These are phyloP conservation scores for Camponotus pennsylvanicus DNA, from an alignment of 1,140 invertebrate species.

Conservation along the genomic window DNA sequence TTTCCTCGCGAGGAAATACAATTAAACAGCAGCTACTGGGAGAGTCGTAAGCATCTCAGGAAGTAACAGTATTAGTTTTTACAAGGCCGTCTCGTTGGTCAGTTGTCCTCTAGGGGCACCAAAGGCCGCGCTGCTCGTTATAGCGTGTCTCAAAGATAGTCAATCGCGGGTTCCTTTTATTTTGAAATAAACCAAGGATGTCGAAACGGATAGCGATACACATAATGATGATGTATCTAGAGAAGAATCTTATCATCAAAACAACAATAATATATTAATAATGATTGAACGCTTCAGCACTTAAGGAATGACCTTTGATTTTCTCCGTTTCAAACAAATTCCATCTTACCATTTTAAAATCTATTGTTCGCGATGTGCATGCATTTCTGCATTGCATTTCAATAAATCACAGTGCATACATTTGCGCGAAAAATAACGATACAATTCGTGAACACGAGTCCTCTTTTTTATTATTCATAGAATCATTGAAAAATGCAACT, in stretches of 20 bases:
- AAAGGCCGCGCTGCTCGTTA: constrained; percentile 9
- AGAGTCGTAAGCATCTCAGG: constrained; percentile 30
- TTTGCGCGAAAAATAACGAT: neutral
- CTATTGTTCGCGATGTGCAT: neutral
- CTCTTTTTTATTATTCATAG: neutral
- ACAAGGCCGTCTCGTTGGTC: constrained; percentile 34
- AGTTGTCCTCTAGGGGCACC: constrained; percentile 7
- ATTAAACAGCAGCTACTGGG: constrained; percentile 23
- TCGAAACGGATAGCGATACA: neutral
- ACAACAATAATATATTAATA: neutral
- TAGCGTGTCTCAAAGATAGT: constrained; percentile 18
- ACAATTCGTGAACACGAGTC: neutral
- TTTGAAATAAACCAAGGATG: neutral
- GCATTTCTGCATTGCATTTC: neutral
- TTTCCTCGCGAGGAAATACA: neutral
- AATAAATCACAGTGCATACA: neutral
- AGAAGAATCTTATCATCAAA: neutral
- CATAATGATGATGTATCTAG: neutral
- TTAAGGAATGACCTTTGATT: neutral
- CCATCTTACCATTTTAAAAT: neutral
- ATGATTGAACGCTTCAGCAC: too few species aligned
- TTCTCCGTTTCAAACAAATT: neutral
- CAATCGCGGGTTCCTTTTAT: neutral
- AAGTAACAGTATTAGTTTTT: constrained; percentile 60
- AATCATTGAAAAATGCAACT: constrained; percentile 1